Base-by-base conservation (phyloP, 2,888 invertebrate genomes). In the Tetranychus truncatus region DNA sequence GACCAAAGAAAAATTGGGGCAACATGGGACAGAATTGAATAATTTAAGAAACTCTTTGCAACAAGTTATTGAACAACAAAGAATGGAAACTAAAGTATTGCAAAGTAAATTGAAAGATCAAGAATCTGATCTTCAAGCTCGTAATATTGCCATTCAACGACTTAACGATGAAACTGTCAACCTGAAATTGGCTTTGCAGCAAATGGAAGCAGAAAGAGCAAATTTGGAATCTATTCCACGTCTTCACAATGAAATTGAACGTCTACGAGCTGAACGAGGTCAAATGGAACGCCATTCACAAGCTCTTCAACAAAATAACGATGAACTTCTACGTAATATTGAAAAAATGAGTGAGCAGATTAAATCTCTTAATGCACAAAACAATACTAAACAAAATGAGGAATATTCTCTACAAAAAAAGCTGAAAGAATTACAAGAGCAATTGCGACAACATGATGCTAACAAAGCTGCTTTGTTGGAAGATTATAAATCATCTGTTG, bases 281-380 rank as follows among this genome's bases (percentile, higher is more conserved):
- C 77, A 78, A 67, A 77, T 71, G 72, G 77, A 77, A 21, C 20
- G 66, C 18, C 75, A 76, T 45, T 71, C 72, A 15, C 75, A 76
- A 11, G 21, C 75, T 45, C 6, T 76, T 78, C 85, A 87, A 81
- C 77, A 80, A 65, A 66, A 77, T 9, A 77, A 76, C 21, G 77
- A 76, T 82, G 87, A 87, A 78, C 82, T 87, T 73, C 86, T 87
- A 77, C 84, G 86, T 6, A 87, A 88, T 79, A 84, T 86, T 21
- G 87, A 88, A 76, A 88, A 88, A 80, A 82, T 88, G 82, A 89
- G 89, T 79, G 83, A 87, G 80, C 87, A 87, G 79, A 86, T 88
- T 76, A 78, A 76, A 72, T 46, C 75, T 44, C 75, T 76, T 65
- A 73, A 74, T 9, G 15, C 55, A 55, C 34, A 34, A 34, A 34